Evolutionary conservation across 2,888 invertebrate species (phyloP), one percentile per base, ranked within the genome.

Genomic region (Bombylius major): DNA sequence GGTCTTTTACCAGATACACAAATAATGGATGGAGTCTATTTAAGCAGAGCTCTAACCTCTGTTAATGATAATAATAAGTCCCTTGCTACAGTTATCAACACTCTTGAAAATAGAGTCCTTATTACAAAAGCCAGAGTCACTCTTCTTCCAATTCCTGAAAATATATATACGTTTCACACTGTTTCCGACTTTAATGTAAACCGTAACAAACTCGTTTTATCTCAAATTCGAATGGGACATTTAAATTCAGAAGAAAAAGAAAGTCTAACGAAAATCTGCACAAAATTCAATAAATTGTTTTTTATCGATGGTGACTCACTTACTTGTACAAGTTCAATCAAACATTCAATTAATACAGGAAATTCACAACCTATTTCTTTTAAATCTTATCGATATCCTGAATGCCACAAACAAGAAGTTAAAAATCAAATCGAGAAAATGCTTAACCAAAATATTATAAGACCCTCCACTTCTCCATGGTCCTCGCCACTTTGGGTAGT

Each of bases 181-280:
- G 44, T 12, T 13, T 9, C 32, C 8, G 23, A 44, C 23, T 44
- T 23, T 34, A 52, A 32, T 8, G 7, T 51, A 11, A n/a, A 51
- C 46, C 33, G 48, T 1, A 47, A 6, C 13, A 14, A 14, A 23
- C 1, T 47, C 1, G 12, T 57, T 8, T n/a, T 47, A 51, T 14
- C 50, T 9, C 36, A 51, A 51, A 31, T 60, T 23, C 55, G 58
- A 46, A 42, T 53, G 32, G 55, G 57, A 33, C 60, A 61, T 55
- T 59, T 65, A 47, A 68, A 67, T 51, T 7, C 51, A 0, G 66
- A 68, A 58, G 53, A 59, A 53, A 47, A 51, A 42, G 45, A 53
- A 14, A 47, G 51, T 11, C 50, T 55, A 8, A 45, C 51, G 5
- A 47, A 14, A 23, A 58, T 53, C 32, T 58, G 55, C 14, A 34